Conservation (phyloP, 1,140 invertebrate species). For the Tribolium castaneum region DNA sequence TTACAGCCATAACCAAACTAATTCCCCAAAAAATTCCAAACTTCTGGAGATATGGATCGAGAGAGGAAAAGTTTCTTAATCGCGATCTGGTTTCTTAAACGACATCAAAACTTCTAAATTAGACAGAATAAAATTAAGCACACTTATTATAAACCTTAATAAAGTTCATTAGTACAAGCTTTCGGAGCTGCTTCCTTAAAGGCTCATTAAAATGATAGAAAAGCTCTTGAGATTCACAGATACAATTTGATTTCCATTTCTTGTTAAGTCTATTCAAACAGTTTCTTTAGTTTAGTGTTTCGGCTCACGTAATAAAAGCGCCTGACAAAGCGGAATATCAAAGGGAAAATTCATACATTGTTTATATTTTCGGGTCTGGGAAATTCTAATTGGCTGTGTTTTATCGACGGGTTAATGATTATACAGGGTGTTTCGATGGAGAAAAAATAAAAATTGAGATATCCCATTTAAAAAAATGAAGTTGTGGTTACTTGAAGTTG, state of each 20-base stretch:
- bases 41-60: neutral
- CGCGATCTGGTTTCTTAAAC: conserved; percentile 29
- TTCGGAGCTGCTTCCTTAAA: conserved; percentile 4
- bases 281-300: neutral
- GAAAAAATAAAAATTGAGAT: no score
- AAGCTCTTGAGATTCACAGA: conserved; percentile 3
- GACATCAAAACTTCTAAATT: conserved; percentile 33
- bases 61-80: conserved; percentile 9
- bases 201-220: conserved; percentile 30
- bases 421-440: no score
- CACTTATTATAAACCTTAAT: conserved; percentile 33
- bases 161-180: conserved; percentile 31
- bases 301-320: neutral
- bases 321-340: no score
- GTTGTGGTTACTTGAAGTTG: no score
- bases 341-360: neutral
- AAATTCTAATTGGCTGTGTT: conserved; percentile 16
- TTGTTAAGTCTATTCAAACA: conserved; percentile 12
- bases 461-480: no score
- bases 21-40: no score
- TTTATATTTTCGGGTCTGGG: neutral
- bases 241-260: conserved; percentile 30
- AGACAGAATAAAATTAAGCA: conserved; percentile 34
- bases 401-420: conserved; percentile 32
- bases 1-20: neutral